Base-by-base conservation (phyloP, 2,797 vertebrate genomes). In the Eremophila alpestris region DNA sequence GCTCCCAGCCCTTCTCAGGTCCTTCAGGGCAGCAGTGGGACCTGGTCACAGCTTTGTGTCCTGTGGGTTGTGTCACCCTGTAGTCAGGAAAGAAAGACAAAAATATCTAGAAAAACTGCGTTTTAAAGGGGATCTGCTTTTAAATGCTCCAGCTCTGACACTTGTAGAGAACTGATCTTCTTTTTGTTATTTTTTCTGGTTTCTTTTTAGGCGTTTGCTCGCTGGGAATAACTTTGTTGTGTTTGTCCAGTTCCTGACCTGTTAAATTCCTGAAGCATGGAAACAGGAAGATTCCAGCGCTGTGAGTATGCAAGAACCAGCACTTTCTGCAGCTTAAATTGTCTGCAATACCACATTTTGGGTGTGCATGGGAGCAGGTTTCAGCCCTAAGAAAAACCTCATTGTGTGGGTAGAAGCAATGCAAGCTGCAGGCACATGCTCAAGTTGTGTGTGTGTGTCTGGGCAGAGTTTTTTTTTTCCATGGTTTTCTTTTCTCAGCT, bases 61-160 rank as follows among this genome's bases (percentile, higher is more conserved):
- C 32, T 1, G 0, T 55, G 41, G 56, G 23, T 8, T 40, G 3
- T 26, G 23, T 58, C 60, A 65, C 6, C 3, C 19, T 5, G 1
- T 3, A 46, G 6, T 14, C 10, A 34, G 13, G 34, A 40, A 40
- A 75, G 34, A 67, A 49, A 29, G 3, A 9, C 70, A 75, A 68
- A 43, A 41, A 26, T 36, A 24, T 34, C 23, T 21, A 52, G 21
- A 59, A 71, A 78, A 41, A 0, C 12, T 40, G 38, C 24, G 29
- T 85, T 54, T 81, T 64, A 32, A 60, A 65, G 49, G 32, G 63
- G 7, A 9, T 41, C 21, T 54, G 22, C n/a, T 67, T 71, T 52
- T 30, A 15, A 45, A 12, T 18, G 7, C 5, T 18, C 4, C n/a
- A 51, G 19, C 8, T 84, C 34, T 75, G 70, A 36, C 8, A 38